Conservation (phyloP, 2,888 invertebrate genomes). For the Heliconius cydno region DNA sequence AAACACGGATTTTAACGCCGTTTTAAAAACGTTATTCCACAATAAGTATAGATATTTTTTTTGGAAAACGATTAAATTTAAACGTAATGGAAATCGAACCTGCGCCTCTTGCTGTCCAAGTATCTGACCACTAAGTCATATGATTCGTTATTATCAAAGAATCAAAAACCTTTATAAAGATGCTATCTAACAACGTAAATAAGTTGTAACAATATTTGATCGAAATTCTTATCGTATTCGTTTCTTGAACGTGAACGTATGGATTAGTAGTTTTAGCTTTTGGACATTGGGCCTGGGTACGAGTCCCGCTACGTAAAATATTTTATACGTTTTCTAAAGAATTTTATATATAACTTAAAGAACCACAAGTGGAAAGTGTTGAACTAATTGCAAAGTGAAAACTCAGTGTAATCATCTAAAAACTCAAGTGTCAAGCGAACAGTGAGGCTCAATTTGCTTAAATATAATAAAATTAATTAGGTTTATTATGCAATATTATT, state of each 20-base stretch:
- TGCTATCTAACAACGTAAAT: neutral
- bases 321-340: neutral
- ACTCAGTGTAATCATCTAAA: neutral
- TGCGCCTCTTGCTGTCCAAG: neutral
- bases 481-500: neutral
- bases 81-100: neutral
- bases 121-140: neutral
- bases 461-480: conserved; percentile 12
- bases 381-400: neutral
- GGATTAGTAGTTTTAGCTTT: neutral
- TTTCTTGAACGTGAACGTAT: neutral
- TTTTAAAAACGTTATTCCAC: neutral
- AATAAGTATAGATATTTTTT: neutral
- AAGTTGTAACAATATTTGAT: neutral
- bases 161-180: no score
- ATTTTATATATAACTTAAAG: neutral
- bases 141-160: neutral
- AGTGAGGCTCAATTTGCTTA: conserved; percentile 15
- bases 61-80: neutral
- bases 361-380: conserved; percentile 7
- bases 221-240: neutral
- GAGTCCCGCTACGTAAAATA: neutral
- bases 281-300: neutral
- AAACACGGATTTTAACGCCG: neutral
- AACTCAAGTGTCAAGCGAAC: neutral